Evolutionary conservation across 2,113 vertebrate genomes (phyloP).

Genomic region (Lepus americanus): DNA sequence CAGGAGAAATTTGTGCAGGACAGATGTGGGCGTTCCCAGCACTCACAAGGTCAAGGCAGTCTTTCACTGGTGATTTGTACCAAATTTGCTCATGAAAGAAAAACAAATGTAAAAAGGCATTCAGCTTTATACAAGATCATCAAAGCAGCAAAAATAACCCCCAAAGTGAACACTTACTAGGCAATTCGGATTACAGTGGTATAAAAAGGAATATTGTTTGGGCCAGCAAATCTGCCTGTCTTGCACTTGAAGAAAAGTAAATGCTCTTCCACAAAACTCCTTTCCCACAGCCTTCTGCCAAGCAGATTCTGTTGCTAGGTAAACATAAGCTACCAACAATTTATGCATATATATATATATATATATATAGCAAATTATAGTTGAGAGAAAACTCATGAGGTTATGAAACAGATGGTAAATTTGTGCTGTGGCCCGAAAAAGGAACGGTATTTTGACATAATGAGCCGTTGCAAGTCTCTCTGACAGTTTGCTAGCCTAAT

Average conservation of each 20-base stretch:
- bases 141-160: slow-evolving; percentile 63
- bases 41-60: slow-evolving; percentile 56
- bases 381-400: slow-evolving; percentile 62
- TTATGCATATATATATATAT: slow-evolving; percentile 56
- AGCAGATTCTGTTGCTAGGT: slow-evolving; percentile 82
- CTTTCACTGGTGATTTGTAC: slow-evolving; percentile 60
- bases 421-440: slow-evolving; percentile 65
- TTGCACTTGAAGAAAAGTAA: slow-evolving; percentile 63
- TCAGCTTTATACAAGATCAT: slow-evolving; percentile 66
- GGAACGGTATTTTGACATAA: slow-evolving; percentile 68
- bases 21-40: slow-evolving; percentile 31
- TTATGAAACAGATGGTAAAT: slow-evolving; percentile 79
- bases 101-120: slow-evolving; percentile 62
- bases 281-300: slow-evolving; percentile 77
- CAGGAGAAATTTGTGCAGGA: slow-evolving; percentile 59
- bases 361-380: slow-evolving; percentile 75
- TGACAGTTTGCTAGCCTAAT: slow-evolving; percentile 67
- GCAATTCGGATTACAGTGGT: slow-evolving; percentile 66
- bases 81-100: slow-evolving; percentile 61
- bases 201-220: slow-evolving; percentile 69
- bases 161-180: slow-evolving; percentile 63
- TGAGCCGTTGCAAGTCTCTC: slow-evolving; percentile 59
- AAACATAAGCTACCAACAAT: slow-evolving; percentile 82
- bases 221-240: slow-evolving; percentile 44
- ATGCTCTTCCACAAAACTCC: slow-evolving; percentile 22